A percentile compares a stretch with the other conserved stretches of the same genome.
These are phyloP conservation scores for Neolamprologus brichardi DNA, from an alignment of 2,113 vertebrate species.

Conservation along the genomic window DNA sequence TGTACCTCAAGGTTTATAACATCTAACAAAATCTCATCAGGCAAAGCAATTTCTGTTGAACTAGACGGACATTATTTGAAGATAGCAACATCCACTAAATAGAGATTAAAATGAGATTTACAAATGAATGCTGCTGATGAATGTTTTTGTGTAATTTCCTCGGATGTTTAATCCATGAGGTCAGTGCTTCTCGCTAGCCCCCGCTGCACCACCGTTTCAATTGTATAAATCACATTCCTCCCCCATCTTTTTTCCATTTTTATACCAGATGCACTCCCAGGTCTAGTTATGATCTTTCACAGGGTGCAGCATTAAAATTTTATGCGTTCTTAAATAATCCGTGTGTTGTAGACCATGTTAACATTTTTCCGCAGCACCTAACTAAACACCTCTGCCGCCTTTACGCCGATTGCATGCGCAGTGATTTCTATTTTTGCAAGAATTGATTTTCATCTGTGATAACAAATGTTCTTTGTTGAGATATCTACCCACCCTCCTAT, in stretches of 20 bases:
- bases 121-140: constrained; percentile 44
- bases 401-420: neutral
- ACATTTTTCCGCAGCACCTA: neutral
- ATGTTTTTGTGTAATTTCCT: constrained; percentile 44
- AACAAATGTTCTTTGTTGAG: constrained; percentile 49
- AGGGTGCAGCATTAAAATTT: neutral
- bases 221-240: constrained; percentile 27
- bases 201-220: neutral
- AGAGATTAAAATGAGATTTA: constrained; percentile 57
- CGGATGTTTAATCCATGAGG: constrained; percentile 42
- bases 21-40: constrained; percentile 41
- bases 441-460: constrained; percentile 50
- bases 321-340: neutral
- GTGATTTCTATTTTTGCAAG: constrained; percentile 35
- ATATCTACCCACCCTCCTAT: constrained; percentile 35
- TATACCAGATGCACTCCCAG: neutral
- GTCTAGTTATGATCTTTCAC: neutral
- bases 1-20: constrained; percentile 49
- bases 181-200: neutral
- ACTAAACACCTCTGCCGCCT: constrained; percentile 6
- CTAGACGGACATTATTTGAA: constrained; percentile 29
- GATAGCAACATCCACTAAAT: constrained; percentile 51
- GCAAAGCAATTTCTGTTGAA: constrained; percentile 41
- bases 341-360: neutral
- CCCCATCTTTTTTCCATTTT: neutral